Evolutionary conservation across 1,140 invertebrate genomes (phyloP).

Genomic region (Prorops nasuta): DNA sequence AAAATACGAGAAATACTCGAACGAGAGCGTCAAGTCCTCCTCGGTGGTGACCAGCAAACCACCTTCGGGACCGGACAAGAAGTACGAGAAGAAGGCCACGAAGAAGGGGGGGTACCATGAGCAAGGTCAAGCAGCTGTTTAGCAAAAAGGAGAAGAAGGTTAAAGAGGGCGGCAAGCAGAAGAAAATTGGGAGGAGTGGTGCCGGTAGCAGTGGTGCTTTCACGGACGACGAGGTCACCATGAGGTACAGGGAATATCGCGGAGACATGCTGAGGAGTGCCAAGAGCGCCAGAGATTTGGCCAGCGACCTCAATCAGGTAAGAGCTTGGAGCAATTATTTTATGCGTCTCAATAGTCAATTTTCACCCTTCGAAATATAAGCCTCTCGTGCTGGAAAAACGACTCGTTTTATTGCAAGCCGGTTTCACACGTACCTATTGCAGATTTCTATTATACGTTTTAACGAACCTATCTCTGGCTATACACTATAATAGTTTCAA

Average conservation of each 20-base stretch:
- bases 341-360: neutral
- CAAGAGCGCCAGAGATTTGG: conserved; percentile 46
- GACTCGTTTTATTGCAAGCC: conserved; percentile 1
- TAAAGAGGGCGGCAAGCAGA: conserved; percentile 48
- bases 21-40: conserved; percentile 22
- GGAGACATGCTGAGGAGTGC: conserved; percentile 48
- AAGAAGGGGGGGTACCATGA: conserved; percentile 53
- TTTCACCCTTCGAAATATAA: neutral
- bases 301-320: conserved; percentile 51
- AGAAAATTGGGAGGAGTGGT: conserved; percentile 26
- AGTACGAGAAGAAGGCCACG: conserved; percentile 49
- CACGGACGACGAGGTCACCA: conserved; percentile 49
- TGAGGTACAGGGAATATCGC: conserved; percentile 49
- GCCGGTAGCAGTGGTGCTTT: conserved; percentile 43
- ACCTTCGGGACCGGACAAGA: conserved; percentile 44
- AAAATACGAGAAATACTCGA: conserved; percentile 58
- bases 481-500: too few species aligned
- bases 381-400: neutral
- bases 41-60: conserved; percentile 39
- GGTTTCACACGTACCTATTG: too few species aligned
- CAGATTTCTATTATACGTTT: too few species aligned
- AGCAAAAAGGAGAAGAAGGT: conserved; percentile 52
- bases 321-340: conserved; percentile 12
- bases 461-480: too few species aligned
- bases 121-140: conserved; percentile 50